A percentile compares a stretch with the other conserved stretches of the same genome.
These are phyloP conservation scores for Erpobdella octoculata DNA, from an alignment of 2,888 invertebrate genomes.

Conservation along the genomic window DNA sequence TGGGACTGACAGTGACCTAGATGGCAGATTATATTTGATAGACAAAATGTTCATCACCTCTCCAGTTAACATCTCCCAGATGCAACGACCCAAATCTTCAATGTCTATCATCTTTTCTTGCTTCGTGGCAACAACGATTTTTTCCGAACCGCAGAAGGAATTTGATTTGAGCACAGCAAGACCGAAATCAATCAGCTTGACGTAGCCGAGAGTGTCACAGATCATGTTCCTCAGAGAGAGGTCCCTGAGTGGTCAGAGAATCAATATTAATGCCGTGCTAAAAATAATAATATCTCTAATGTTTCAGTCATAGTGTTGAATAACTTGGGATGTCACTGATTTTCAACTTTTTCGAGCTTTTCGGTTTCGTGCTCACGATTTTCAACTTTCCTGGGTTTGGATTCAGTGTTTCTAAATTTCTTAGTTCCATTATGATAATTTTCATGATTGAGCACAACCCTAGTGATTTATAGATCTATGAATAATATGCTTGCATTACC, in stretches of 20 bases:
- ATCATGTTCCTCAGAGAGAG: constrained; percentile 6
- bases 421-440: no score
- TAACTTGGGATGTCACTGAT: no score
- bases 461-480: no score
- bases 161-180: not conserved
- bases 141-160: not conserved
- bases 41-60: not conserved
- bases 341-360: no score
- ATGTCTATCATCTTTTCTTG: constrained; percentile 8
- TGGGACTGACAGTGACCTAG: not conserved
- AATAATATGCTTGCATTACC: no score
- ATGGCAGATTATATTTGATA: not conserved
- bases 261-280: not conserved
- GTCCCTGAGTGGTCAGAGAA: not conserved
- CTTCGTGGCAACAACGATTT: not conserved
- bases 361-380: no score
- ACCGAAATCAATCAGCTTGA: constrained; percentile 11
- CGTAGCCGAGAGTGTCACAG: constrained; percentile 1
- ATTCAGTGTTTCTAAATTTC: no score
- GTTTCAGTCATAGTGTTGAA: no score
- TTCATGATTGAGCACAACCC: no score
- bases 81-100: constrained; percentile 13
- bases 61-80: constrained; percentile 13
- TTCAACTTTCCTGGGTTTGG: no score
- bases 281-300: not conserved